phyloP scores from a whole-genome alignment of 2,113 vertebrate genomes.

The Microcebus jonahi region DNA sequence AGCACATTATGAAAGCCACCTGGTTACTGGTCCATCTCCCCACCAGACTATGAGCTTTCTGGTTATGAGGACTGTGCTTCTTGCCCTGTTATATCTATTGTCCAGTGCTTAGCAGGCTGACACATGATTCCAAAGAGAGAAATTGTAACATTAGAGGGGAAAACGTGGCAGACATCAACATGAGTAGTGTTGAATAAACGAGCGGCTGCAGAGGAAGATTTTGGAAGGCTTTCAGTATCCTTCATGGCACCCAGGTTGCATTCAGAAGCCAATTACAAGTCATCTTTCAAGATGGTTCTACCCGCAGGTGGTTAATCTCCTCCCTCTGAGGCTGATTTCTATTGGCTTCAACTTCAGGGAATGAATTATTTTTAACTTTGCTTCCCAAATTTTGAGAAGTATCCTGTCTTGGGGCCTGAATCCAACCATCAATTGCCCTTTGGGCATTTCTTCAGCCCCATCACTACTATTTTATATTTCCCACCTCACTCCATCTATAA shows the following conservation, averaged over 20 bases:
- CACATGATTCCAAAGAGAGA: neutral
- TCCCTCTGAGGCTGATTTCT: neutral
- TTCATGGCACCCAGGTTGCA: neutral
- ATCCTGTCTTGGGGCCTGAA: neutral
- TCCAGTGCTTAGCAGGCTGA: neutral
- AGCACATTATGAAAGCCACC: neutral
- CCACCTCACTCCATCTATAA: neutral
- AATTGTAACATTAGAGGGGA: neutral
- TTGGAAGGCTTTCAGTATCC: neutral
- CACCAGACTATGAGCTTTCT: neutral
- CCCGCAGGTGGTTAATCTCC: neutral
- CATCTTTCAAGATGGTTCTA: neutral
- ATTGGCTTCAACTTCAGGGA: neutral
- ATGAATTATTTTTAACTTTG: neutral
- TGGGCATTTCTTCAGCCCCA: neutral
- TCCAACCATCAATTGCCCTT: neutral
- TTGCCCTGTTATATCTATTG: neutral
- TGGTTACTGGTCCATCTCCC: neutral
- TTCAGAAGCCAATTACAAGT: neutral
- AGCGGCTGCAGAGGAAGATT: neutral
- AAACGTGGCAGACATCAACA: neutral
- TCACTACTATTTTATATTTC: neutral
- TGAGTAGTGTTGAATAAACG: neutral
- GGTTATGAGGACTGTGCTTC: neutral
- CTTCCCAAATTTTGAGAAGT: neutral